Evolutionary conservation across 2,888 invertebrate genomes (phyloP).

Genomic region (Chydorus sphaericus): DNA sequence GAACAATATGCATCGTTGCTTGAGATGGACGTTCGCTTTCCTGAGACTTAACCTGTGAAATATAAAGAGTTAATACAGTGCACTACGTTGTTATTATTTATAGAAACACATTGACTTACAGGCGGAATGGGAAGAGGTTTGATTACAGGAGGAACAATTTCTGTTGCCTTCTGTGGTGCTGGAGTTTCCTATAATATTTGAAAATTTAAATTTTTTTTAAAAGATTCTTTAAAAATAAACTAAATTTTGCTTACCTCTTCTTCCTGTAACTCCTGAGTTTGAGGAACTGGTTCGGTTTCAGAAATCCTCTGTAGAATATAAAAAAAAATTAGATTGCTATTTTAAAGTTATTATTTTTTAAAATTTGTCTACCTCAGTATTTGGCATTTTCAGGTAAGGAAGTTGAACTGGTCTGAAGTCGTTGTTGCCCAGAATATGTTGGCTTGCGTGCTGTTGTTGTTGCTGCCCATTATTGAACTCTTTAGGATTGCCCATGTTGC

Average conservation of each 20-base stretch:
- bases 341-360: neutral
- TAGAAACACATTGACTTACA: too few relatives aligned
- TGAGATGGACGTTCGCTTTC: neutral
- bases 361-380: neutral
- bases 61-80: too few relatives aligned
- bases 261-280: neutral
- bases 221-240: neutral
- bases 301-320: neutral
- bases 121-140: too few relatives aligned
- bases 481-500: constrained; percentile 1
- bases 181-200: too few relatives aligned
- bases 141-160: too few relatives aligned
- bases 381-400: constrained; percentile 11
- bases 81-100: too few relatives aligned
- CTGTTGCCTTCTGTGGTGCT: neutral
- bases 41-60: too few relatives aligned
- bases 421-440: neutral
- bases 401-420: constrained; percentile 5
- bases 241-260: neutral
- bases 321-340: neutral
- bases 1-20: neutral
- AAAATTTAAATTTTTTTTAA: too few relatives aligned
- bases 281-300: neutral
- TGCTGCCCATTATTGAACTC: too few relatives aligned
- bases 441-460: neutral